Percentiles rank a stretch among this genome's conserved stretches.
Evolutionary conservation across 1,140 invertebrate genomes (phyloP).

Genomic region (Bemisia tabaci): DNA sequence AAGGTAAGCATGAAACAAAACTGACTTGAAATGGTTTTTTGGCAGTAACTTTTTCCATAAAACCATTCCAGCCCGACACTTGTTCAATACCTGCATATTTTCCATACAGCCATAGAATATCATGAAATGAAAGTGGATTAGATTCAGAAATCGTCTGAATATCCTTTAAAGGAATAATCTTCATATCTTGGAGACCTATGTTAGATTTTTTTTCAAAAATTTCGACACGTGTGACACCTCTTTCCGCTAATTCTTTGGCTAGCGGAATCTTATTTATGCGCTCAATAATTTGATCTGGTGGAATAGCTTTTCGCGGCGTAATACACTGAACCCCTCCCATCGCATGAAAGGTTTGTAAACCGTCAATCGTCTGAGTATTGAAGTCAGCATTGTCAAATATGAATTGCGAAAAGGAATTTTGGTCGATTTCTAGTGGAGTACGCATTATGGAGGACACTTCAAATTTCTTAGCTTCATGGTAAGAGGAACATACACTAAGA

Average conservation of each 20-base stretch:
- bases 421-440: conserved; percentile 12
- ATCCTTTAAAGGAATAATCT: too few species aligned
- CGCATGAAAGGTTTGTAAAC: conserved; percentile 22
- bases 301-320: conserved; percentile 8
- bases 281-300: too few species aligned
- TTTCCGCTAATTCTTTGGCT: too few species aligned
- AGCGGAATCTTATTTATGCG: too few species aligned
- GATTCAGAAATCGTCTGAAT: too few species aligned
- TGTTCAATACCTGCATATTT: not conserved
- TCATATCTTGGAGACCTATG: not conserved
- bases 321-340: conserved; percentile 22
- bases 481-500: conserved; percentile 21
- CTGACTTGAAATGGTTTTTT: not conserved
- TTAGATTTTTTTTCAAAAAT: not conserved
- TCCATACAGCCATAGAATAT: conserved; percentile 1
- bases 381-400: conserved; percentile 25
- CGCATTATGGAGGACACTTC: conserved; percentile 19
- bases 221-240: not conserved
- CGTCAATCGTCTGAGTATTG: conserved; percentile 22
- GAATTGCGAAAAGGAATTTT: conserved; percentile 21
- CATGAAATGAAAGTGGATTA: not conserved
- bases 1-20: conserved; percentile 7
- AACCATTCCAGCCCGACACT: conserved; percentile 5
- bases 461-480: conserved; percentile 15
- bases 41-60: conserved; percentile 8